phyloP scores from a whole-genome alignment of 1,140 invertebrate genomes.

The Trichonephila inaurata region DNA sequence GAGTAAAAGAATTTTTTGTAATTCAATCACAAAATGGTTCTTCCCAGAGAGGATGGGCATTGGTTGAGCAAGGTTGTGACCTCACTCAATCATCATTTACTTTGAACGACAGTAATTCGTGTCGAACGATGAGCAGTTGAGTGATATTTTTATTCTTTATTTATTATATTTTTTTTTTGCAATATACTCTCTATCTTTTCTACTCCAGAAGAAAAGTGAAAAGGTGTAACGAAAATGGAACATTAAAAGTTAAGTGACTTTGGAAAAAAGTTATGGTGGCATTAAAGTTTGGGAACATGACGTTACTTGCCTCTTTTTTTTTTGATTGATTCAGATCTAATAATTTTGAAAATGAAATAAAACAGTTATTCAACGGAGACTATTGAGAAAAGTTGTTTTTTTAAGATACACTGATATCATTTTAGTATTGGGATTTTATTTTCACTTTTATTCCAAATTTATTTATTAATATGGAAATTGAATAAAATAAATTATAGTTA shows the following conservation, averaged over 20 bases:
- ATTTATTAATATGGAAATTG: too few species aligned
- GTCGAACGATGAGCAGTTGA: neutral
- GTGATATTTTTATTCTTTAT: neutral
- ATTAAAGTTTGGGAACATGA: neutral
- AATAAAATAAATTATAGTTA: too few species aligned
- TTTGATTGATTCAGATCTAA: too few species aligned
- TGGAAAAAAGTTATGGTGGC: neutral
- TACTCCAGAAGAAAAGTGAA: neutral
- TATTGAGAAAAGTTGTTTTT: too few species aligned
- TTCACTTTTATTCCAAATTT: too few species aligned
- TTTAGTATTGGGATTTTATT: too few species aligned
- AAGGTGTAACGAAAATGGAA: neutral
- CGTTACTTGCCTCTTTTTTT: neutral
- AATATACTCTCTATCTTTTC: neutral
- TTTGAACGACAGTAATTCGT: neutral
- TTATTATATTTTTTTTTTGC: neutral
- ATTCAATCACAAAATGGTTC: slow-evolving; percentile 32
- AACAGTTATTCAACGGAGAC: too few species aligned
- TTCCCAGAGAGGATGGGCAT: neutral
- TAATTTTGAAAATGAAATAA: too few species aligned
- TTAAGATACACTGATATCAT: too few species aligned
- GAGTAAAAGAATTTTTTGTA: slow-evolving; percentile 12
- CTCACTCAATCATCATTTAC: neutral
- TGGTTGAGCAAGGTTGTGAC: neutral
- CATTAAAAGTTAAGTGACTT: neutral